Percentiles rank a stretch among this genome's conserved stretches.
Evolutionary conservation across 2,113 vertebrate genomes (phyloP).

Genomic region (Thalassoma bifasciatum): DNA sequence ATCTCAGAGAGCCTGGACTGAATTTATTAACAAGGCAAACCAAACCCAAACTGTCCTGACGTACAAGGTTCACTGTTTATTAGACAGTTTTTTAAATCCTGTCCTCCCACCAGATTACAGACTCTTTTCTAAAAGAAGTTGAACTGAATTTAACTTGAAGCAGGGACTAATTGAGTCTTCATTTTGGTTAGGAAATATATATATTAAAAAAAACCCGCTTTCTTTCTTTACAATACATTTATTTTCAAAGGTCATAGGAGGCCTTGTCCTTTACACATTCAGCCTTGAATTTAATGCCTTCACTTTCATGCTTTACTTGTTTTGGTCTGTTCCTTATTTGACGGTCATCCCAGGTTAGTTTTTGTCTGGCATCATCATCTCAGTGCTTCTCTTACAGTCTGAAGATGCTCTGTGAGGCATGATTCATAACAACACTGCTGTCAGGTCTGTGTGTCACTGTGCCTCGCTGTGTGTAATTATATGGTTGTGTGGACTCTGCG

Average conservation of each 20-base stretch:
- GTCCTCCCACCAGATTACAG: too few relatives aligned
- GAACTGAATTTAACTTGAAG: too few relatives aligned
- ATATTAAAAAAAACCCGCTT: too few relatives aligned
- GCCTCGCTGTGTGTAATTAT: conserved; percentile 58
- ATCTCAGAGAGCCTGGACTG: too few relatives aligned
- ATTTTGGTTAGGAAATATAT: background rate
- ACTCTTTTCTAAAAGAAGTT: too few relatives aligned
- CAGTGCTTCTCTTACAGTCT: background rate
- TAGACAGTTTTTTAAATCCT: background rate
- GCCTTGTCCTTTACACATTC: background rate
- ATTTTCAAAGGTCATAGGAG: background rate
- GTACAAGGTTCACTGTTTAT: background rate
- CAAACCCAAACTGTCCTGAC: background rate
- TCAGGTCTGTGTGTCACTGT: background rate
- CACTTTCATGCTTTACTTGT: background rate
- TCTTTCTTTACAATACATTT: background rate
- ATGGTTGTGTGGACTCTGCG: conserved; percentile 48
- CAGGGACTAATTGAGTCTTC: too few relatives aligned
- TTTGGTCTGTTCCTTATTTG: background rate
- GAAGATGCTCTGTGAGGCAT: background rate
- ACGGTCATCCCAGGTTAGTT: background rate
- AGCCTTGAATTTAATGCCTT: background rate
- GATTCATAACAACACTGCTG: background rate
- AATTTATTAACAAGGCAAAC: background rate
- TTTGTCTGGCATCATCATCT: too few relatives aligned